Base-by-base conservation (phyloP, 2,888 invertebrate genomes). In the Microctonus aethiopoides region DNA sequence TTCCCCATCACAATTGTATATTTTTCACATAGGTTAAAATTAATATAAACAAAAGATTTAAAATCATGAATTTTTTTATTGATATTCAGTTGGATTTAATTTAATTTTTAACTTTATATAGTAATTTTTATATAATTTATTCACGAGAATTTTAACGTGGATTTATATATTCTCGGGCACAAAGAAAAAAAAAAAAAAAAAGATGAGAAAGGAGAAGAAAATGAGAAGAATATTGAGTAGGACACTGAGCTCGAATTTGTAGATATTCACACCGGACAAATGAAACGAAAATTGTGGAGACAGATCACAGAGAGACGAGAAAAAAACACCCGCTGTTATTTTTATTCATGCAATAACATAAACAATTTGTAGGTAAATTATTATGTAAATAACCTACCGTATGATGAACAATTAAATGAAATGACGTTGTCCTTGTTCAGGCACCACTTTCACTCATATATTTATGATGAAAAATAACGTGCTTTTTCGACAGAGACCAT, bases 371-470 rank as follows among this genome's bases (percentile, higher is more conserved):
- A n/a, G 24, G 51, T 29, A 11, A 26, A 46, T 29, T 13, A 56
- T 56, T 39, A 56, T 20, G 34, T 56, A 13, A 39, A 56, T 65
- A 24, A 56, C 65, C 26, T 56, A 65, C 62, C 62, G 52, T 68
- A 52, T 22, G 26, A n/a, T 60, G 20, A 56, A 57, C 62, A 16
- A 54, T 62, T 41, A 7, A 54, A 16, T 26, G 59, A 65, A 65
- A 76, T 74, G 75, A 77, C 79, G 79, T 80, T 79, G 83, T 79
- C 79, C 77, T 79, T 74, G 71, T 71, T 74, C 70, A 72, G 72
- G 67, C 78, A 77, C 76, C 80, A 81, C 82, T 81, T 80, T 81
- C 80, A 81, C 82, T 81, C 83, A 83, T 82, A 82, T 82, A 82
- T 82, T 76, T 76, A 74, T 74, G 71, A 68, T 26, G 32, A 9